Base-by-base conservation (phyloP, 2,797 vertebrate genomes). In the Lithobates sylvaticus region DNA sequence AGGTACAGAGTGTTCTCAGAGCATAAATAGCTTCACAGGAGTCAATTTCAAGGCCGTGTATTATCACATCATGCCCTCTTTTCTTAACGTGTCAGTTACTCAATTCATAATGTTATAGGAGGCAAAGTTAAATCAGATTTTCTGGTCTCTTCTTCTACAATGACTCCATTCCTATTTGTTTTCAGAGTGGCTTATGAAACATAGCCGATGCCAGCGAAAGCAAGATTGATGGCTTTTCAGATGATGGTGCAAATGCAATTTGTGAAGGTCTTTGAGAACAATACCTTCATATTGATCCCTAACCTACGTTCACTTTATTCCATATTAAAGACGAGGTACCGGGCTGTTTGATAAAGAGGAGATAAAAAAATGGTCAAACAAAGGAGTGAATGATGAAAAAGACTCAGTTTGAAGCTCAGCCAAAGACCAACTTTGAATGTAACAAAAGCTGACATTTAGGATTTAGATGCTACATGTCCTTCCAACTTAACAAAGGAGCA, bases 81-180 rank as follows among this genome's bases (percentile, higher is more conserved):
- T 83, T 87, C 76, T 87, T 83, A 74, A 87, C 69, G 58, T 87
- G 85, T 83, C 85, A 87, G 85, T 87, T 87, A 83, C 80, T 83
- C 85, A 87, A 83, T 87, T 87, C 85, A 87, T 87, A 87, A 87
- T 87, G 85, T 86, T 86, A 82, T 34, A 82, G 79, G 79, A 86
- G 85, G 79, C 74, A 87, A 83, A 87, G 85, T 87, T 87, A 87
- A 87, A 87, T 87, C 80, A 87, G 75, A 78, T 87, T 83, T 83
- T 87, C 80, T 82, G 50, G 79, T 86, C 70, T 83, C 78, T 76
- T 82, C 80, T 83, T 70, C 68, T 54, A 78, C 80, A 83, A 73
- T 83, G 76, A 83, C 80, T 78, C 85, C 65, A 83, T 87, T 87
- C 58, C 68, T 83, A 83, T 83, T 83, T 87, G 68, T 83, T 76